A percentile compares a stretch with the other conserved stretches of the same genome.
Evolutionary conservation across 1,140 invertebrate genomes (phyloP).

Genomic region (Phortica variegata): DNA sequence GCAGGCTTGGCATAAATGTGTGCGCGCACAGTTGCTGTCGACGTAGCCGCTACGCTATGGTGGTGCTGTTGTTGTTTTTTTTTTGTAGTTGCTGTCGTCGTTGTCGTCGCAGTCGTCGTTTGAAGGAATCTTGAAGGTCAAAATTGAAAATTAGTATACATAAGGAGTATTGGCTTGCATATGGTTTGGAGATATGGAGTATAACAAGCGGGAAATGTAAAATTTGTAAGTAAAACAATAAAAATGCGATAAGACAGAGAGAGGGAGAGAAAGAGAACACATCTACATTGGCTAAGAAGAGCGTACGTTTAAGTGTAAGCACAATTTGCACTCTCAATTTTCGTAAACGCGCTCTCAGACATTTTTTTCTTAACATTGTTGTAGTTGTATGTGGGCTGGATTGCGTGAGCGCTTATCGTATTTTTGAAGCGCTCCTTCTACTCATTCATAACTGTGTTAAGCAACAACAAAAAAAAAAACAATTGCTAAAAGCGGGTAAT

Average conservation of each 20-base stretch:
- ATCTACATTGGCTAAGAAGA: not conserved
- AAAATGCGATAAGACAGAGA: not conserved
- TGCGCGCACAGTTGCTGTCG: no score
- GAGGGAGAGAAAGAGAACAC: not conserved
- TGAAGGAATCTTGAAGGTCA: slow-evolving; percentile 58
- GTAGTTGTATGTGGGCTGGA: no score
- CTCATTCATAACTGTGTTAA: no score
- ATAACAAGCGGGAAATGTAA: not conserved
- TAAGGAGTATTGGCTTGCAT: slow-evolving; percentile 20
- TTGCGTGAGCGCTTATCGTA: no score
- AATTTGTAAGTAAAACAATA: not conserved
- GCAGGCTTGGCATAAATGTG: no score
- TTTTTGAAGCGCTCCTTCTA: no score
- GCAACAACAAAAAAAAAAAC: no score
- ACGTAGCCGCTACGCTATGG: slow-evolving; percentile 1
- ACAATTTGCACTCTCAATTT: not conserved
- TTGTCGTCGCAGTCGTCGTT: slow-evolving; percentile 25
- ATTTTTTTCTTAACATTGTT: no score
- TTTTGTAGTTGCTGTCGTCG: slow-evolving; percentile 7
- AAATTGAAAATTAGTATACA: slow-evolving; percentile 53
- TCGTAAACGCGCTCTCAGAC: no score
- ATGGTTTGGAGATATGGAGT: slow-evolving; percentile 23
- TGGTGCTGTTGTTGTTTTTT: not conserved
- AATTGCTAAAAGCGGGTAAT: no score
- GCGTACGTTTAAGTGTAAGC: not conserved